Percentiles rank a stretch among this genome's conserved stretches.
Conservation (phyloP, 2,888 invertebrate species). For the Drosophila flavopinicola region DNA sequence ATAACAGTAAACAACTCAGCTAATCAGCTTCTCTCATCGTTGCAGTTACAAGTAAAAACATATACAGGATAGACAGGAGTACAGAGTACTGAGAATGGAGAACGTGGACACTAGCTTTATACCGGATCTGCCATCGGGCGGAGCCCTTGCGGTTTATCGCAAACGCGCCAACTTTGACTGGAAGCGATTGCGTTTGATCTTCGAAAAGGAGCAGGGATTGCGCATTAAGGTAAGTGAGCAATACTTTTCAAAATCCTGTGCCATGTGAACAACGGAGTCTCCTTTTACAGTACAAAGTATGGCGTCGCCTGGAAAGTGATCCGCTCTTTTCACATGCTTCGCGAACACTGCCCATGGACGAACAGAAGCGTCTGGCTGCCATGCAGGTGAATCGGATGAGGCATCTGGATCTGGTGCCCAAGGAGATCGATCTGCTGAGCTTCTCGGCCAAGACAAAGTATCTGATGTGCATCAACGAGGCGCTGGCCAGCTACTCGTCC, state of each 20-base stretch:
- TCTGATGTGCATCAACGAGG: conserved; percentile 91
- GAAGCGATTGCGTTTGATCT: conserved; percentile 91
- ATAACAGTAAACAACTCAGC: conserved; percentile 12
- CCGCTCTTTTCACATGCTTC: conserved; percentile 89
- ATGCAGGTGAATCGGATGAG: conserved; percentile 88
- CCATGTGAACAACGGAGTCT: too few species aligned
- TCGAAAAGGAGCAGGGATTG: conserved; percentile 91
- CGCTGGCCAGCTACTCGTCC: conserved; percentile 88
- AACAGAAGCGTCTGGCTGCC: conserved; percentile 90
- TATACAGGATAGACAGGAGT: neutral
- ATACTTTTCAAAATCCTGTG: neutral
- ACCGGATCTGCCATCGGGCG: conserved; percentile 87
- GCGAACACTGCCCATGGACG: conserved; percentile 88
- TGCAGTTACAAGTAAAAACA: conserved; percentile 10
- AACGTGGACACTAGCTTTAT: conserved; percentile 86
- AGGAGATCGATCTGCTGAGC: conserved; percentile 86
- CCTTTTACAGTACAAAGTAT: conserved; percentile 89
- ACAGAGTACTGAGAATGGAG: conserved; percentile 52
- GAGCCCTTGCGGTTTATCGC: conserved; percentile 91
- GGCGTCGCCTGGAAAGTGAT: conserved; percentile 91
- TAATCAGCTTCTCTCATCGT: neutral
- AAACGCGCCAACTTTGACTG: conserved; percentile 93
- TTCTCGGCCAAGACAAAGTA: conserved; percentile 89
- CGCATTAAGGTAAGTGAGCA: conserved; percentile 90
- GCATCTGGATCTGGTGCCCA: conserved; percentile 88